Percentiles rank a stretch among this genome's conserved stretches.
phyloP scores from a whole-genome alignment of 2,888 invertebrate species.

The Falcaria lacertinaria region DNA sequence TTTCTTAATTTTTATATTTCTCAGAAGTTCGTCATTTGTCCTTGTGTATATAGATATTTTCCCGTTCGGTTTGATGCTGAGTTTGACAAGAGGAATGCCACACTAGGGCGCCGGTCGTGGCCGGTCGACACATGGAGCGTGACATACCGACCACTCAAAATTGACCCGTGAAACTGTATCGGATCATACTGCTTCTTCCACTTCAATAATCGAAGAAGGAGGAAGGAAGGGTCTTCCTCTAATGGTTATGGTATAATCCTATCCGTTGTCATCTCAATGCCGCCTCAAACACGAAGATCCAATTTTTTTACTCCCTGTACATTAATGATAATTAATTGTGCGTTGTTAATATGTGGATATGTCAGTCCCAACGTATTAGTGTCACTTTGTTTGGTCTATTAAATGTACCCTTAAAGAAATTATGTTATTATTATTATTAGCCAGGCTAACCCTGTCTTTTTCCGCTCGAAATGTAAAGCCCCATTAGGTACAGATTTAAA shows the following conservation, averaged over 20 bases:
- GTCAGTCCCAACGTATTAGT: constrained; percentile 67
- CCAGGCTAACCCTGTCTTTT: too few relatives aligned
- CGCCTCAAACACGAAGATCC: constrained; percentile 67
- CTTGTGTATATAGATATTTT: constrained; percentile 57
- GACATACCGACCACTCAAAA: constrained; percentile 46
- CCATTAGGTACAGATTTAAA: too few relatives aligned
- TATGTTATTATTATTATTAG: too few relatives aligned
- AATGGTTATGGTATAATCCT: constrained; percentile 59
- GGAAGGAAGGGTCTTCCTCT: constrained; percentile 28
- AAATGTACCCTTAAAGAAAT: too few relatives aligned
- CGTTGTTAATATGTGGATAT: constrained; percentile 58
- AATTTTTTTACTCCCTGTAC: constrained; percentile 56
- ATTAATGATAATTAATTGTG: constrained; percentile 72
- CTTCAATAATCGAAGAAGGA: constrained; percentile 13
- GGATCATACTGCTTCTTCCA: constrained; percentile 17
- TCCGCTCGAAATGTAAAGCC: too few relatives aligned
- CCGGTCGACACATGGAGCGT: constrained; percentile 56
- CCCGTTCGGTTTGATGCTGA: constrained; percentile 53
- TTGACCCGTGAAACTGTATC: constrained; percentile 34
- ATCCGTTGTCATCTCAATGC: constrained; percentile 75
- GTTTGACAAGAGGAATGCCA: constrained; percentile 72
- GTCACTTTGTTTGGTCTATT: constrained; percentile 51
- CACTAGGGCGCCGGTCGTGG: constrained; percentile 61
- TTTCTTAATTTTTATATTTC: constrained; percentile 21
- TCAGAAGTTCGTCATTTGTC: constrained; percentile 40